Percentiles rank a stretch among this genome's conserved stretches.
Evolutionary conservation across 1,140 invertebrate genomes (phyloP).

Genomic region (Drosophila ogumai): DNA sequence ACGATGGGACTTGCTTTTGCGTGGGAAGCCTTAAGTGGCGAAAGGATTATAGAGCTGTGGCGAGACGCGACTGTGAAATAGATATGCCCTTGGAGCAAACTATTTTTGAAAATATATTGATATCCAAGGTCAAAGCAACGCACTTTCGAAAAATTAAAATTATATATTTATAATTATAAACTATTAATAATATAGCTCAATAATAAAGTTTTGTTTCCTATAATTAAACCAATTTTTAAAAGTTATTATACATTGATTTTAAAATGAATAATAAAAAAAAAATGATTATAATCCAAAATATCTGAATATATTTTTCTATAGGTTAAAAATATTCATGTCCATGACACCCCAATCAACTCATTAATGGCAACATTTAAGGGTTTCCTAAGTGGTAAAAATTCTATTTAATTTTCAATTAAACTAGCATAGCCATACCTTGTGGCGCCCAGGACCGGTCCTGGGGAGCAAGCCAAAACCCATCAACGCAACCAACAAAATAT

Average conservation of each 20-base stretch:
- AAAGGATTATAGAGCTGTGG: slow-evolving; percentile 38
- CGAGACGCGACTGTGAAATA: neutral
- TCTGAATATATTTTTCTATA: neutral
- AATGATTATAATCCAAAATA: neutral
- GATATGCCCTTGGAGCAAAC: neutral
- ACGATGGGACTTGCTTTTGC: slow-evolving; percentile 5
- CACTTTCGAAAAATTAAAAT: neutral
- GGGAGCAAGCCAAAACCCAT: slow-evolving; percentile 13
- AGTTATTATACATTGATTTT: too few species aligned
- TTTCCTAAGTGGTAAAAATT: neutral
- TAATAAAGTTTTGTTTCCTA: too few species aligned
- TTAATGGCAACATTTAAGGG: neutral
- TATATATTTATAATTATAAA: too few species aligned
- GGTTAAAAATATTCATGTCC: too few species aligned
- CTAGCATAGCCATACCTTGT: neutral
- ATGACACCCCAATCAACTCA: neutral
- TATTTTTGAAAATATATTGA: neutral
- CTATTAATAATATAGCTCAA: neutral
- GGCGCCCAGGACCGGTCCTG: slow-evolving; percentile 10
- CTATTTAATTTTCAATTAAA: too few species aligned
- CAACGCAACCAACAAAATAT: slow-evolving; percentile 28
- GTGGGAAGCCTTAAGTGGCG: slow-evolving; percentile 18
- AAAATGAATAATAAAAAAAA: too few species aligned
- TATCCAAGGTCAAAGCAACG: too few species aligned
- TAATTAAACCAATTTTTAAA: too few species aligned